Base-by-base conservation (phyloP, 2,888 invertebrate species). In the Mimas tiliae region DNA sequence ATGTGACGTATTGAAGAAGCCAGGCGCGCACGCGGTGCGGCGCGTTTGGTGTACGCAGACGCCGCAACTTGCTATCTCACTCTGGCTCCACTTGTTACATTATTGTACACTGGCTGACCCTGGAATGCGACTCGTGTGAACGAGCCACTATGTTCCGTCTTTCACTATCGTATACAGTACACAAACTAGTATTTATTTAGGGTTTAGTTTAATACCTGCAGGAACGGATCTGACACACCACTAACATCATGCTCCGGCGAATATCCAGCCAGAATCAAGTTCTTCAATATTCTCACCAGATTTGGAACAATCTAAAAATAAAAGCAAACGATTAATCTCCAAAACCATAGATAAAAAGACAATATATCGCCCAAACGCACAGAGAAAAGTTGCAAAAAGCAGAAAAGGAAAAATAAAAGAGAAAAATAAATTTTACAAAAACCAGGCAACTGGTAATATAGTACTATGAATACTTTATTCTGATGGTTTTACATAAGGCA, bases 241-340 rank as follows among this genome's bases (percentile, higher is more conserved):
- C 99, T 99, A 58, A 99, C 99, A 90, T 99, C 99, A 89, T 99
- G 99, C 86, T 99, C 99, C 12, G 99, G 99, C 42, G 99, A 99
- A 93, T 99, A 99, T 34, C 99, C 99, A 66, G 99, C 98, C 94
- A 99, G 95, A 77, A 99, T 99, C 74, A 99, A 94, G 91, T 99
- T 99, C 94, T 99, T 99, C 89, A 99, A 93, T 88, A 99, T 99
- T 83, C 99, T 96, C 80, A 99, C 99, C 90, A 99, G 94, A 91
- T 99, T 99, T 68, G 99, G 99, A 78, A 99, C 99, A 90, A 99
- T 97, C 99, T 99, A 95, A 67, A 95, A 95, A 80, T 73, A 85
- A 85, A 80, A 73, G 69, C 72, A 73, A 9, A 8, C 2, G 69
- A 81, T 68, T 69, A 63, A 67, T 21, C 72, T 38, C 19, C 33